phyloP scores from a whole-genome alignment of 2,113 vertebrate species.

The Pleuronectes platessa region DNA sequence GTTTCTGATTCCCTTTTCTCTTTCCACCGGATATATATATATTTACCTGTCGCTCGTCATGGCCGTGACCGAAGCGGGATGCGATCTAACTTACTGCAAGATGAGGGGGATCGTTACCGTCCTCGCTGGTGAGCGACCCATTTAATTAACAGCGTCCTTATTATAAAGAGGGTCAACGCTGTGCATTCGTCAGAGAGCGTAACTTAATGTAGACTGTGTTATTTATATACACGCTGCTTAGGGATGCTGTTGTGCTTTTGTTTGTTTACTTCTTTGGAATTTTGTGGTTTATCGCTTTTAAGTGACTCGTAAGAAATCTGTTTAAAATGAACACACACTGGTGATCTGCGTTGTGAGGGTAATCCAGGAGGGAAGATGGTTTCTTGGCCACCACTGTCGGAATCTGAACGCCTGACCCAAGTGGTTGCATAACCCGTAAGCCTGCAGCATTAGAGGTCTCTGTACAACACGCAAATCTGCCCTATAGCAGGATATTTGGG shows the following conservation, averaged over 20 bases:
- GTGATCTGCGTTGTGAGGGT: background rate
- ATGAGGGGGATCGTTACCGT: slow-evolving; percentile 84
- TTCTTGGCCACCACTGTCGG: slow-evolving; percentile 3
- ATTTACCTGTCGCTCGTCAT: slow-evolving; percentile 46
- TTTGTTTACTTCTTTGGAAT: background rate
- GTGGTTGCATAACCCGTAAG: slow-evolving; percentile 72
- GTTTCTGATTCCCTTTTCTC: background rate
- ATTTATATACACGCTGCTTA: background rate
- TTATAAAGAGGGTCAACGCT: background rate
- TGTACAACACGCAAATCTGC: slow-evolving; percentile 33
- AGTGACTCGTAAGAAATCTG: background rate
- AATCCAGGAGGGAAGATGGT: slow-evolving; percentile 17
- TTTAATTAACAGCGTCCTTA: background rate
- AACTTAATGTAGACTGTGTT: background rate
- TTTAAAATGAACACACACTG: background rate
- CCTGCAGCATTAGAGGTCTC: slow-evolving; percentile 53
- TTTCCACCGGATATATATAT: background rate
- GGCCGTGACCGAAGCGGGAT: slow-evolving; percentile 83
- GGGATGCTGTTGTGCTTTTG: background rate
- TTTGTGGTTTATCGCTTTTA: no score
- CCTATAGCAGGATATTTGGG: slow-evolving; percentile 30
- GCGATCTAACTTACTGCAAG: slow-evolving; percentile 84
- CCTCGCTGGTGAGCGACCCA: slow-evolving; percentile 78
- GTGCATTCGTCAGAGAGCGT: background rate
- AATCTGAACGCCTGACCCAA: slow-evolving; percentile 44